Evolutionary conservation across 2,113 vertebrate genomes (phyloP).

Genomic region (Mesitornis unicolor): DNA sequence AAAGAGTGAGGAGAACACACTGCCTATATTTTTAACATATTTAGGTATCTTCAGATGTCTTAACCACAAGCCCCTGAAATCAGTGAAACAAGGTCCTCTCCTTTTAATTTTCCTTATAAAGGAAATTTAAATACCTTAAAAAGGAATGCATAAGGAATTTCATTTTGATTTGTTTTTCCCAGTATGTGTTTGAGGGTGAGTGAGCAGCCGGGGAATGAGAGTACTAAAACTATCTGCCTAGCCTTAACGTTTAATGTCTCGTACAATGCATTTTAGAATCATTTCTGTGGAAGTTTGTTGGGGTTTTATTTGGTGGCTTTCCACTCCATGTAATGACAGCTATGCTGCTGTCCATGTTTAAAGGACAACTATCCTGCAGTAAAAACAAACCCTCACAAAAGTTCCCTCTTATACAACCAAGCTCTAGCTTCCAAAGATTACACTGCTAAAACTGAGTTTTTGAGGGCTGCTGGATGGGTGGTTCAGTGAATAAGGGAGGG

Average conservation of each 20-base stretch:
- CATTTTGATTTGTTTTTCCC: too few relatives aligned
- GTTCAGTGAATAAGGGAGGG: not conserved
- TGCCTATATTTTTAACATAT: not conserved
- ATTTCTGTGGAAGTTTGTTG: too few relatives aligned
- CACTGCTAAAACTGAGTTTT: not conserved
- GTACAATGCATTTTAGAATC: not conserved
- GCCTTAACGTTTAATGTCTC: not conserved
- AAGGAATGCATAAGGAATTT: not conserved
- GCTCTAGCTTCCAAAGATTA: not conserved
- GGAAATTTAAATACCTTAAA: too few relatives aligned
- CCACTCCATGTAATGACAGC: not conserved
- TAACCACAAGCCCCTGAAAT: not conserved
- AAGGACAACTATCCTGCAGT: not conserved
- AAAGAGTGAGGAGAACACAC: not conserved
- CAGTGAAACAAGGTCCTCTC: not conserved
- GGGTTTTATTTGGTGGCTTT: not conserved
- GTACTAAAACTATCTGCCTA: not conserved
- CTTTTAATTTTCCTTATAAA: not conserved
- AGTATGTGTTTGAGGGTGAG: not conserved
- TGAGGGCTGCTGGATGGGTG: not conserved
- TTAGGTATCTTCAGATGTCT: not conserved
- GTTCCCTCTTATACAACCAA: not conserved
- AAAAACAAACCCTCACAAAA: not conserved
- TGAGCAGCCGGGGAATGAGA: not conserved
- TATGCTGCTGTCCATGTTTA: not conserved